These are phyloP conservation scores for Mormoops blainvillei DNA, from an alignment of 2,113 vertebrate genomes.

Conservation along the genomic window DNA sequence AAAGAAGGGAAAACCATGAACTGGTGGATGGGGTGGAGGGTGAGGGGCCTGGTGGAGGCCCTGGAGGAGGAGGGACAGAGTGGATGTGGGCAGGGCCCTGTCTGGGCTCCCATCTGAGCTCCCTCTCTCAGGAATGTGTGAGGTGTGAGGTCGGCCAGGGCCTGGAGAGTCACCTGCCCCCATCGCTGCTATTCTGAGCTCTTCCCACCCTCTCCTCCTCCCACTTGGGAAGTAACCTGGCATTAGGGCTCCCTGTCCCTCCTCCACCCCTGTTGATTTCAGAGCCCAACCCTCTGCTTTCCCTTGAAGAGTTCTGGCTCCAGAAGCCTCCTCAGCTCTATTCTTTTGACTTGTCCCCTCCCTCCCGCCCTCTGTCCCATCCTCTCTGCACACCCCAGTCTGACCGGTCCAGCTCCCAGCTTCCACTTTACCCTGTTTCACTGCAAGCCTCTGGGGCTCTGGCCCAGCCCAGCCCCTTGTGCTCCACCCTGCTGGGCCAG, in stretches of 20 bases:
- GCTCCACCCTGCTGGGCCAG: conserved; percentile 44
- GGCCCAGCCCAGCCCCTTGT: conserved; percentile 21
- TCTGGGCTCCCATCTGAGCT: neutral
- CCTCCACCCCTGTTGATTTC: conserved; percentile 1
- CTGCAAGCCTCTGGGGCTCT: conserved; percentile 39
- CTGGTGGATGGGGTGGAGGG: neutral
- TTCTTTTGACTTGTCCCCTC: conserved; percentile 1
- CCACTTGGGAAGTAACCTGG: conserved; percentile 57
- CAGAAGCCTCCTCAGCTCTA: neutral
- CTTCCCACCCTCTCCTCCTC: conserved; percentile 13
- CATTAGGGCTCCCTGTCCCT: neutral
- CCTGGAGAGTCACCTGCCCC: conserved; percentile 51
- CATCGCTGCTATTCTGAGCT: conserved; percentile 52
- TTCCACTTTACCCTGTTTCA: neutral
- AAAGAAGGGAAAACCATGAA: neutral
- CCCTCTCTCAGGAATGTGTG: conserved; percentile 44
- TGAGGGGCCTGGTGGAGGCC: neutral
- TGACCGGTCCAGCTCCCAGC: conserved; percentile 59
- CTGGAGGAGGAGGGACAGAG: neutral
- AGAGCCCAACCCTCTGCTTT: neutral
- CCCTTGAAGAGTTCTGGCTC: neutral
- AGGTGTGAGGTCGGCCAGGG: conserved; percentile 51
- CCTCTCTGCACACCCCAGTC: conserved; percentile 46
- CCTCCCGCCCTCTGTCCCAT: neutral
- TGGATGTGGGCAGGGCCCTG: neutral